Evolutionary conservation across 2,113 vertebrate species (phyloP).

Genomic region (Condylura cristata): DNA sequence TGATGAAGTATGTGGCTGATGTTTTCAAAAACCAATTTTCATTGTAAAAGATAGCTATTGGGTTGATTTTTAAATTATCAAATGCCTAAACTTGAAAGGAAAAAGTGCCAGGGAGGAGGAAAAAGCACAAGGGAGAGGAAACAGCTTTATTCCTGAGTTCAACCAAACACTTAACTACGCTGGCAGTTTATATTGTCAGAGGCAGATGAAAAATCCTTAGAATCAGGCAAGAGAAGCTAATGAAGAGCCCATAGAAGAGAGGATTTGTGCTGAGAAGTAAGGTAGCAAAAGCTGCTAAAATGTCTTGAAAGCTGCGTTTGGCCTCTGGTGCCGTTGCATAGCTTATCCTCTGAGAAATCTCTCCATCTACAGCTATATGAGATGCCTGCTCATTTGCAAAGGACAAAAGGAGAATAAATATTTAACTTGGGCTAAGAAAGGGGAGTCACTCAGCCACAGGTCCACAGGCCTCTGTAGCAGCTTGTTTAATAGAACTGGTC

Average conservation of each 20-base stretch:
- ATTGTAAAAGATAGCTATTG: conserved; percentile 1
- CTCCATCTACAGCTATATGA: neutral
- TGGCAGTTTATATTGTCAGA: neutral
- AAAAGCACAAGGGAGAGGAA: neutral
- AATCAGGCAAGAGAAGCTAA: neutral
- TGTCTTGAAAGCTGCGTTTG: neutral
- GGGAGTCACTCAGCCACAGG: neutral
- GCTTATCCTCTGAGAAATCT: neutral
- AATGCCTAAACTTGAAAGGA: neutral
- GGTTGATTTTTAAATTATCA: neutral
- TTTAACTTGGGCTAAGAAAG: neutral
- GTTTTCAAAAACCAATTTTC: conserved; percentile 16
- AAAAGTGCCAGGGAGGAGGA: neutral
- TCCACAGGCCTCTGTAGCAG: neutral
- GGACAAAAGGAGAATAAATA: neutral
- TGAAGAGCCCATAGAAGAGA: neutral
- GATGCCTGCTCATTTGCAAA: neutral
- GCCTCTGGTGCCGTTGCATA: neutral
- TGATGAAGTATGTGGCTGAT: neutral
- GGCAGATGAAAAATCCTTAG: neutral
- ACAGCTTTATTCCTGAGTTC: neutral
- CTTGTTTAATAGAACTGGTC: neutral
- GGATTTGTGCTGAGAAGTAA: neutral
- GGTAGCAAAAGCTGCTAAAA: neutral
- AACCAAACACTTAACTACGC: neutral